These are phyloP conservation scores for Andricus quercusramuli DNA, from an alignment of 2,888 invertebrate species.

Conservation along the genomic window DNA sequence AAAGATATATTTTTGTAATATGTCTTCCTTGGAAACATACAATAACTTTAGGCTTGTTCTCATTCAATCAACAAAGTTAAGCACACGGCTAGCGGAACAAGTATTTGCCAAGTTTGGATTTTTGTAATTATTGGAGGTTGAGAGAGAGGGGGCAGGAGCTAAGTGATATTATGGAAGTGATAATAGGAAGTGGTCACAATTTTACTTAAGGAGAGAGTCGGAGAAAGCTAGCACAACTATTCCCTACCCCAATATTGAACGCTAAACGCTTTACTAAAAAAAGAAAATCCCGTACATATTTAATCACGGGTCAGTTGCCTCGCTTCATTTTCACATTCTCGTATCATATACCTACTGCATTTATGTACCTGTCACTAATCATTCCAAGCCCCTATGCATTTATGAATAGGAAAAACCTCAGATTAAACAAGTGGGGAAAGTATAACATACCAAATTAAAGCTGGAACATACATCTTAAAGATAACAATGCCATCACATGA, in stretches of 20 bases:
- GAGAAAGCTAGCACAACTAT: not conserved
- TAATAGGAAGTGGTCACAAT: not conserved
- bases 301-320: not conserved
- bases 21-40: no score
- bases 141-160: no score
- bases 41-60: no score
- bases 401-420: not conserved
- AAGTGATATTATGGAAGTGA: not conserved
- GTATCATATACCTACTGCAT: not conserved
- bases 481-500: no score
- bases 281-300: not conserved
- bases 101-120: no score
- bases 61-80: no score
- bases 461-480: no score
- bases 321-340: not conserved
- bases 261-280: conserved; percentile 1
- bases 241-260: not conserved
- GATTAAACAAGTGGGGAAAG: no score
- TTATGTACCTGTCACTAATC: not conserved
- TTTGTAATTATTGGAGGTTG: no score
- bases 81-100: no score
- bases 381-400: not conserved
- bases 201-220: not conserved
- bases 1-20: not conserved
- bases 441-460: no score